Evolutionary conservation across 2,797 vertebrate genomes (phyloP).

Genomic region (Acropternis orthonyx): DNA sequence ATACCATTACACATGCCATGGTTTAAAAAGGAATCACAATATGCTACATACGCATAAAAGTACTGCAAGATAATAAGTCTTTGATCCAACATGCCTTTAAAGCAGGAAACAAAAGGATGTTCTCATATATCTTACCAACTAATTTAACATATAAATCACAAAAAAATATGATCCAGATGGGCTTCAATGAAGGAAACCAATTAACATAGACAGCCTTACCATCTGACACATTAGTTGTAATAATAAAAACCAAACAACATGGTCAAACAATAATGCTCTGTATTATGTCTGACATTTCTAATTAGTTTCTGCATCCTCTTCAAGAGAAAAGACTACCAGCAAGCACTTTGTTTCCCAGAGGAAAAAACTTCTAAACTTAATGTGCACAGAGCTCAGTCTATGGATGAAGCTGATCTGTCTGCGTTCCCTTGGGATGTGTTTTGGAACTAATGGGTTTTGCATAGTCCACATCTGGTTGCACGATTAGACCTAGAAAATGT

Average conservation of each 20-base stretch:
- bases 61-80: conserved; percentile 28
- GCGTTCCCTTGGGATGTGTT: conserved; percentile 38
- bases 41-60: neutral
- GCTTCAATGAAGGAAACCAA: conserved; percentile 61
- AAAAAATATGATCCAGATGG: conserved; percentile 73
- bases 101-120: conserved; percentile 65
- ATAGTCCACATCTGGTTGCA: conserved; percentile 67
- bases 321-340: conserved; percentile 33
- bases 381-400: neutral
- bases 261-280: conserved; percentile 58
- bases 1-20: neutral
- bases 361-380: conserved; percentile 33
- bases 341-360: conserved; percentile 46
- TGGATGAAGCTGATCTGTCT: conserved; percentile 23
- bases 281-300: conserved; percentile 58
- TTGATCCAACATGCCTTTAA: conserved; percentile 61
- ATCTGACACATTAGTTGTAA: conserved; percentile 67
- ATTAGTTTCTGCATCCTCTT: conserved; percentile 63
- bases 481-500: conserved; percentile 65
- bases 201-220: conserved; percentile 64
- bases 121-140: conserved; percentile 62
- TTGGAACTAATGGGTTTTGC: conserved; percentile 55
- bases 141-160: conserved; percentile 71
- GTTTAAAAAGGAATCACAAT: conserved; percentile 20
- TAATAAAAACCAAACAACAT: conserved; percentile 64